phyloP scores from a whole-genome alignment of 23 tunicate species.

The Botrylloides violaceus region DNA sequence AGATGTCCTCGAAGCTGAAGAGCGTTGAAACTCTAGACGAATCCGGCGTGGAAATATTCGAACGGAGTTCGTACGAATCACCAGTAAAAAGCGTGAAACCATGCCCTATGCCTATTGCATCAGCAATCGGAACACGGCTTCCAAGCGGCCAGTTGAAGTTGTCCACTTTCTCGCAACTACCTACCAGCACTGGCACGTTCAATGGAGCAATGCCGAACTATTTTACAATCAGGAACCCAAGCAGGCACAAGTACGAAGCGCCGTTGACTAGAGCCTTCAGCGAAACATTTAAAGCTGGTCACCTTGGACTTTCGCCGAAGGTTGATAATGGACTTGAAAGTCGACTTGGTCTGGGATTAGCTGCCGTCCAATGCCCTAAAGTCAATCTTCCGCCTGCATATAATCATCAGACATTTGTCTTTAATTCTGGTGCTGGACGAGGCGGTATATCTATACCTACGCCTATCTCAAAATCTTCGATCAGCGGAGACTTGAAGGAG shows the following conservation, averaged over 20 bases:
- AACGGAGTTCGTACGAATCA: background rate
- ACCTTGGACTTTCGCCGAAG: background rate
- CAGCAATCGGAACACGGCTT: background rate
- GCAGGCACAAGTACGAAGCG: background rate
- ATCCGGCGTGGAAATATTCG: conserved; percentile 6
- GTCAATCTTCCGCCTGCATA: background rate
- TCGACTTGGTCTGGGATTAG: background rate
- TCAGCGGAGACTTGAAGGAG: background rate
- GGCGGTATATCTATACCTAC: background rate
- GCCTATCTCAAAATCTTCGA: background rate
- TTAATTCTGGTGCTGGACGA: background rate
- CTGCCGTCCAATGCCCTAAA: background rate
- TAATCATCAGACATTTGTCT: background rate
- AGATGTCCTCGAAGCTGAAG: background rate
- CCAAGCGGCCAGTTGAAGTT: background rate
- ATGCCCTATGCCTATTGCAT: no score
- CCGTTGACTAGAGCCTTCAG: conserved; percentile 12
- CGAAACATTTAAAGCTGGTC: conserved; percentile 13
- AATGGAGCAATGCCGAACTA: background rate
- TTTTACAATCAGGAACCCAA: conserved; percentile 1
- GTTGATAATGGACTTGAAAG: background rate
- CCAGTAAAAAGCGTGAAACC: background rate
- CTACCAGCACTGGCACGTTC: background rate
- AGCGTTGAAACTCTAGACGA: conserved; percentile 8
- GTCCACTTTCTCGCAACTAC: conserved; percentile 1